phyloP scores from a whole-genome alignment of 2,113 vertebrate genomes.

The Tragelaphus buxtoni region DNA sequence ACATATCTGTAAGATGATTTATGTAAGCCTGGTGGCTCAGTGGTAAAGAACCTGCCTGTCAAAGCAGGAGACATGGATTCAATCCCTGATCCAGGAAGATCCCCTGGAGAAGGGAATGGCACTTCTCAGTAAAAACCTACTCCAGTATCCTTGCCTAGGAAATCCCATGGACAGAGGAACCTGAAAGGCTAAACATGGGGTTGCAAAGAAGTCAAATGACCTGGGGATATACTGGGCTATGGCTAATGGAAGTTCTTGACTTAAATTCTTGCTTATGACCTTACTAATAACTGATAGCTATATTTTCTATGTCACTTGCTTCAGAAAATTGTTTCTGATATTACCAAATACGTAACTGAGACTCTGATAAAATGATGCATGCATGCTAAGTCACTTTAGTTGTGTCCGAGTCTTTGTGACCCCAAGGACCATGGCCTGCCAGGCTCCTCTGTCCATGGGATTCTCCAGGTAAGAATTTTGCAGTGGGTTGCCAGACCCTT shows the following conservation, averaged over 20 bases:
- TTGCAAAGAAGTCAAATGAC: background rate
- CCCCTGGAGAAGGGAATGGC: background rate
- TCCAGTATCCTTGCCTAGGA: background rate
- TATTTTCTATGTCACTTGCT: background rate
- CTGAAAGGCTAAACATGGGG: background rate
- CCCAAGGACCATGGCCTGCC: background rate
- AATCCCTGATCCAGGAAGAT: background rate
- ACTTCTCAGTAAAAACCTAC: background rate
- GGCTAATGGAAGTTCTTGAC: background rate
- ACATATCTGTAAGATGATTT: background rate
- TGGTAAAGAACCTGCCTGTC: background rate
- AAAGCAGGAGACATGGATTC: background rate
- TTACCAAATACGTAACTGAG: background rate
- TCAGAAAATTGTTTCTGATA: background rate
- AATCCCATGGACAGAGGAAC: background rate
- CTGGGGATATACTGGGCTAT: background rate
- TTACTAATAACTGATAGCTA: background rate
- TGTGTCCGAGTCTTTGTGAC: background rate
- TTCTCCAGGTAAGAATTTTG: background rate
- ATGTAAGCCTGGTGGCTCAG: background rate
- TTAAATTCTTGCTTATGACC: background rate
- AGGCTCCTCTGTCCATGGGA: background rate
- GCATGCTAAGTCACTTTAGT: background rate
- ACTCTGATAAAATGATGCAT: background rate
- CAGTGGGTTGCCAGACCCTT: background rate